Evolutionary conservation across 2,113 vertebrate genomes (phyloP), one percentile per base, ranked within the genome.

Genomic region (Neolamprologus variostigma): DNA sequence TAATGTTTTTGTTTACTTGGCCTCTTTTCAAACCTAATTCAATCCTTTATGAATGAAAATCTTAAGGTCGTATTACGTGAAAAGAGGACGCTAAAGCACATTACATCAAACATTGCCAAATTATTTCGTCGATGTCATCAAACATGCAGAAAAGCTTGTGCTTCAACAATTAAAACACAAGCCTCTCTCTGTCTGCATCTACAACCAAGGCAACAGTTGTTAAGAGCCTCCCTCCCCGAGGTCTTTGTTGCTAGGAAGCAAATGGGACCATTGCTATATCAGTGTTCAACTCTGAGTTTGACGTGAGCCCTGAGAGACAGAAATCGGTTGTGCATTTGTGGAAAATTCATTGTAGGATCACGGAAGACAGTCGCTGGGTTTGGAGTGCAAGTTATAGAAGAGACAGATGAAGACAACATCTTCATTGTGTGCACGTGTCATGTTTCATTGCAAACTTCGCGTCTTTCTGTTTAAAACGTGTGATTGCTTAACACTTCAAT

Each of bases 221-320:
- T 84, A 88, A 84, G 87, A 66, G 85, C 19, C 51, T 82, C 28
- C 73, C 42, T 82, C 83, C 76, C 66, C 4, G 42, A 14, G 19
- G 82, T n/a, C 78, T 80, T 47, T 80, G 94, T 94, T 95, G 91
- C 94, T 90, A 89, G 86, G 92, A 88, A 90, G 88, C 91, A 91
- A 87, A 93, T 85, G 84, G 90, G 73, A 66, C 19, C 40, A n/a
- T 80, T 51, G 80, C 85, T 90, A 47, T 90, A 80, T 86, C 35
- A 80, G 80, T 85, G 76, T 87, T 83, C 6, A 16, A 80, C 71
- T 63, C 84, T 53, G 12, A 79, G 82, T 88, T 59, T 53, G 73
- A 86, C 53, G 82, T 33, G 78, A 84, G 35, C 53, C 61, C 61
- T 66, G 68, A 87, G 80, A 87, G 81, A 80, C 59, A 76, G 85